A percentile compares a stretch with the other conserved stretches of the same genome.
phyloP scores from a whole-genome alignment of 2,797 vertebrate species.

The Hafferia zeledoni region DNA sequence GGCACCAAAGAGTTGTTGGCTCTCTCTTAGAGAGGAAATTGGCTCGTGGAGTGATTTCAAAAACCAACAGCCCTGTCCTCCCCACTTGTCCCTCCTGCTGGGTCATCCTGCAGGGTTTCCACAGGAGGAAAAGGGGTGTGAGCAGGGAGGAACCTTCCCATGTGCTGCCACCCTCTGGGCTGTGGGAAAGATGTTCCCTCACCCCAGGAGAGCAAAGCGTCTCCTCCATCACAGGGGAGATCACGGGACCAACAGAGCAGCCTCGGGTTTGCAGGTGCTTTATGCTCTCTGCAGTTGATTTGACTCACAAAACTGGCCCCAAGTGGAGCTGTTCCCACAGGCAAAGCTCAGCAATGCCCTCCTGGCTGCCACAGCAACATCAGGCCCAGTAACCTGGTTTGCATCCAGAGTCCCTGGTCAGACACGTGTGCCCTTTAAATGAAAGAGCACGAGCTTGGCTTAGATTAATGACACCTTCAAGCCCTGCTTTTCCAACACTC shows the following conservation, averaged over 20 bases:
- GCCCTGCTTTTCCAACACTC: not conserved
- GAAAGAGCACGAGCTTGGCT: not conserved
- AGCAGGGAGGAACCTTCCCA: not conserved
- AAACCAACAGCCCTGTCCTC: not conserved
- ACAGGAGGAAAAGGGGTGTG: not conserved
- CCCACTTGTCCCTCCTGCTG: not conserved
- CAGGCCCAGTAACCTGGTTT: fast-evolving
- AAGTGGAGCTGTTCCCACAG: not conserved
- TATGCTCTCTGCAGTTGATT: not conserved
- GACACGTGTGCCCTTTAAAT: not conserved
- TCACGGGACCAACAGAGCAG: not conserved
- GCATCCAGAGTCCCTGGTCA: not conserved
- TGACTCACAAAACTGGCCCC: not conserved
- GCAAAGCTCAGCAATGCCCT: not conserved
- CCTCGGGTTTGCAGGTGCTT: fast-evolving
- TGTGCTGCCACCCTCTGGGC: conserved; percentile 29
- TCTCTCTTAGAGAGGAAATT: not conserved
- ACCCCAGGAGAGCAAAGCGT: not conserved
- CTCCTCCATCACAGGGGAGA: not conserved
- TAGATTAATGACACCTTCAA: not conserved
- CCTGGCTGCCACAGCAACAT: not conserved
- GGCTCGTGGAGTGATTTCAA: not conserved
- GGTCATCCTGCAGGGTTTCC: not conserved
- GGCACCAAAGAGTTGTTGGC: not conserved
- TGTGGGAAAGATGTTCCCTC: not conserved